Base-by-base conservation (phyloP, 92 coral and sea anemone genomes). In the Phenganax marumi region DNA sequence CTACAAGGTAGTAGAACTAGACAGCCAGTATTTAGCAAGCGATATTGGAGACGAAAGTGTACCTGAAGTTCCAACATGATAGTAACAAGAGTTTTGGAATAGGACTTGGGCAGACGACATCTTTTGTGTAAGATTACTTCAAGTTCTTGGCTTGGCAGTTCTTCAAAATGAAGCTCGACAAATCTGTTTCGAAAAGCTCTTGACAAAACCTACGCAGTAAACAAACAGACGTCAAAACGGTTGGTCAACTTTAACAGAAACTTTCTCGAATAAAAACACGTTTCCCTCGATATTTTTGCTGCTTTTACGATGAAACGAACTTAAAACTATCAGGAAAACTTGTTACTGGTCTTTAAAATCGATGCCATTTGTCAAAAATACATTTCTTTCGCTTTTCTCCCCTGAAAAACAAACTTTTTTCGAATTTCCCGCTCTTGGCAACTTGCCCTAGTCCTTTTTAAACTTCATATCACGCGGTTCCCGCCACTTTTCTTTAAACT, bases 101-200 rank as follows among this genome's bases (percentile, higher is more conserved):
- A 96, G 0, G 98, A 92, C 82, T 82, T 89, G 12, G 98, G 98
- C 56, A 96, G 68, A 25, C 76, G 85, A 57, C 98, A 92, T 52
- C 98, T 91, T 53, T 92, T 90, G 64, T 92, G 95, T 47, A 96
- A 90, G 64, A 96, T 96, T 64, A 86, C 71, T 63, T 96, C 97
- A 16, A 96, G 90, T 81, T 96, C 98, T 60, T 78, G 75, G 80
- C 97, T 96, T n/a, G 98, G 98, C 77, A 96, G 85, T 75, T 96
- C 98, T 50, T 92, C 96, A 85, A 96, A 96, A 82, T 96, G 98
- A 48, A 96, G 95, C 61, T 96, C 98, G 14, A 96, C 98, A 69
- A 96, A 96, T 84, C 98, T 97, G 79, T 96, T 96, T 24, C 97
- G 91, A 76, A 96, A 96, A 2, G 98, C 98, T 26, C 98, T 90